phyloP scores from a whole-genome alignment of 2,888 invertebrate genomes.

The Tinea semifulvella region DNA sequence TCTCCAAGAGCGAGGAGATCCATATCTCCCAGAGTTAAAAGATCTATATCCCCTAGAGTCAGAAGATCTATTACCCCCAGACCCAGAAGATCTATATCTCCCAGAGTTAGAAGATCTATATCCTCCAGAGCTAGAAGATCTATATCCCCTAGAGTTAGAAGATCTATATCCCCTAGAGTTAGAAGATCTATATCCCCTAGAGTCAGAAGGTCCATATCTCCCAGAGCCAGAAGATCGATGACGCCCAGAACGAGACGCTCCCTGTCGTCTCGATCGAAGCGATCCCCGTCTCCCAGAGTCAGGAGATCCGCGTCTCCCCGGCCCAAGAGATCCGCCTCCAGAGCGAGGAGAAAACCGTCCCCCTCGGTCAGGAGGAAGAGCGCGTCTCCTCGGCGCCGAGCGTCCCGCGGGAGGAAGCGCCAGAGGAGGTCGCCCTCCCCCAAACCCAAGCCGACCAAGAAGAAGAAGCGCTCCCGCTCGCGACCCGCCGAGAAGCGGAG shows the following conservation, averaged over 20 bases:
- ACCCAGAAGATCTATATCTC: constrained; percentile 23
- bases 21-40: constrained; percentile 25
- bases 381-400: constrained; percentile 24
- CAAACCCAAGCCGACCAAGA: constrained; percentile 30
- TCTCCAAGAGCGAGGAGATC: constrained; percentile 23
- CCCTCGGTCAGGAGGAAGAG: constrained; percentile 23
- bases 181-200: constrained; percentile 18
- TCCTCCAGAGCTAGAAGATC: constrained; percentile 22
- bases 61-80: constrained; percentile 20
- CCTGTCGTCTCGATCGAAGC: constrained; percentile 23
- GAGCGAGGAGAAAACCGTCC: constrained; percentile 22
- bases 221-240: constrained; percentile 26
- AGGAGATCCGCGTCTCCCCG: constrained; percentile 22
- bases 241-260: constrained; percentile 21
- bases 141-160: constrained; percentile 18
- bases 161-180: constrained; percentile 17
- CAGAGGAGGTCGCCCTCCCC: constrained; percentile 26
- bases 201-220: constrained; percentile 25
- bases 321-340: constrained; percentile 28
- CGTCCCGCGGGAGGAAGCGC: constrained; percentile 29
- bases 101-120: constrained; percentile 24
- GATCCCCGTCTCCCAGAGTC: constrained; percentile 25
- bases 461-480: constrained; percentile 38
- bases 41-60: constrained; percentile 27
- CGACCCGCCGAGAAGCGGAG: constrained; percentile 26